Conservation (phyloP, 2,113 vertebrate species). For the Rhynchomys soricoides region DNA sequence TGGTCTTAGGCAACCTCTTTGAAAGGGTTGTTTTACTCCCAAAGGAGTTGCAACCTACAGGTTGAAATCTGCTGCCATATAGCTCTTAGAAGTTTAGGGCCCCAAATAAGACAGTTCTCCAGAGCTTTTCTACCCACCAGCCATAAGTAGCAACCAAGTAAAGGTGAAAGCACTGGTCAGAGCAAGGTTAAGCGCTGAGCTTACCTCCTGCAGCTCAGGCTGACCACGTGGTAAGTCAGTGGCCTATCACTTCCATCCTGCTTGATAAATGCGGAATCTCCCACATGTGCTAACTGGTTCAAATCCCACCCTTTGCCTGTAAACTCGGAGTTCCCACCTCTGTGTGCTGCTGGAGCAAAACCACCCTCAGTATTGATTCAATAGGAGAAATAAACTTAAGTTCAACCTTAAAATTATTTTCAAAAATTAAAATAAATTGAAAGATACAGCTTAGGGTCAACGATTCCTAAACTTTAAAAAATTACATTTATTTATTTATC, state of each 20-base stretch:
- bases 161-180: neutral
- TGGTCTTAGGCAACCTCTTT: neutral
- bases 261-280: neutral
- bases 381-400: neutral
- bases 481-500: neutral
- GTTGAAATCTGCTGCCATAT: neutral
- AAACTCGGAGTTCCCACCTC: accelerated
- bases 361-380: neutral
- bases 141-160: neutral
- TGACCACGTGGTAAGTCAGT: neutral
- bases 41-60: too few relatives aligned
- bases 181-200: neutral
- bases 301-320: neutral
- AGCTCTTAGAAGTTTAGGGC: neutral
- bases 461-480: neutral
- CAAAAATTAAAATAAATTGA: neutral
- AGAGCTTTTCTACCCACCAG: neutral
- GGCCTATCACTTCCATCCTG: neutral
- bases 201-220: neutral
- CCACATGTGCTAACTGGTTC: neutral
- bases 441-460: neutral
- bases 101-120: neutral
- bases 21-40: neutral
- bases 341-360: neutral
- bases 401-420: neutral